Percentiles rank a stretch among this genome's conserved stretches.
These are phyloP conservation scores for Nerophis ophidion DNA, from an alignment of 2,113 vertebrate species.

Conservation along the genomic window DNA sequence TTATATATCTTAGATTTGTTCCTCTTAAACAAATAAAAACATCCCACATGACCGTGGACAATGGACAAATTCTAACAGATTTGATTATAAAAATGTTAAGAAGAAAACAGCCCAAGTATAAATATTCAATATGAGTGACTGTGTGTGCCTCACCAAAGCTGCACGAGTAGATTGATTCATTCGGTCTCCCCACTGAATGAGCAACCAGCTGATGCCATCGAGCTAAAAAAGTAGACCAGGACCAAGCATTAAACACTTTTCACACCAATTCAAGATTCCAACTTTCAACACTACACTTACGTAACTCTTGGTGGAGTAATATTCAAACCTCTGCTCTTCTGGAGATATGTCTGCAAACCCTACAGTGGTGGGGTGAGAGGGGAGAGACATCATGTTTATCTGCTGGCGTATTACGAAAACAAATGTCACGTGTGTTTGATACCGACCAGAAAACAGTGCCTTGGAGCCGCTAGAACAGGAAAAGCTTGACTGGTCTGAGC, in stretches of 20 bases:
- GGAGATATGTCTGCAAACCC: slow-evolving; percentile 87
- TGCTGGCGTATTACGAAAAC: background rate
- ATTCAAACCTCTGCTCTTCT: slow-evolving; percentile 87
- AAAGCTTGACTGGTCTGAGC: slow-evolving; percentile 85
- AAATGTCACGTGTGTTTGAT: background rate
- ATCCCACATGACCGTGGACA: no score
- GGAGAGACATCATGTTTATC: background rate
- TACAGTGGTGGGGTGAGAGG: slow-evolving; percentile 35
- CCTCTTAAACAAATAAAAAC: no score
- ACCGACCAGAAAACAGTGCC: slow-evolving; percentile 78
- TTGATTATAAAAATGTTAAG: no score
- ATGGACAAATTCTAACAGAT: no score
- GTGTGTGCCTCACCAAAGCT: slow-evolving; percentile 70
- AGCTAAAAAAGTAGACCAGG: slow-evolving; percentile 57
- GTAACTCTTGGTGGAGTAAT: slow-evolving; percentile 78
- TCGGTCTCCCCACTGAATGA: slow-evolving; percentile 74
- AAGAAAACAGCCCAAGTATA: background rate
- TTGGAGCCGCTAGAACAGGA: slow-evolving; percentile 80
- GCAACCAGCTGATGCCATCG: slow-evolving; percentile 75
- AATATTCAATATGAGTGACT: background rate
- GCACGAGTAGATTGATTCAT: slow-evolving; percentile 71
- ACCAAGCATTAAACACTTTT: background rate
- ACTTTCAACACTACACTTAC: slow-evolving; percentile 63
- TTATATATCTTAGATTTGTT: no score
- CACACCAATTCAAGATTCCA: no score